phyloP scores from a whole-genome alignment of 2,113 vertebrate species.

The Cavia aperea region DNA sequence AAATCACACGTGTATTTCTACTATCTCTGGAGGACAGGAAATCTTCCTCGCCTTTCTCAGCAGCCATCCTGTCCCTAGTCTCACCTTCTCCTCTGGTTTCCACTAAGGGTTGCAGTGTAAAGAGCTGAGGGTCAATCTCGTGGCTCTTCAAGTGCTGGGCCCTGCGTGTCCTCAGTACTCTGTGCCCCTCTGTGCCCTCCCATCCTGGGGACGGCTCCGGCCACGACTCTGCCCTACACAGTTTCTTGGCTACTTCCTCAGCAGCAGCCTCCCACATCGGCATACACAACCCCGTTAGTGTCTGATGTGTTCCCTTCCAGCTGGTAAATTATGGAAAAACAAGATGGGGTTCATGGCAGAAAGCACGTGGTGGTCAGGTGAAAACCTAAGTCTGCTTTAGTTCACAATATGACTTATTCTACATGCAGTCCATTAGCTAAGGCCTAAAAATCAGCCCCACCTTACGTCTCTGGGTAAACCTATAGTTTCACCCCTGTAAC shows the following conservation, averaged over 20 bases:
- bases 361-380: background rate
- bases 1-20: background rate
- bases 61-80: background rate
- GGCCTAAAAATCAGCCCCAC: background rate
- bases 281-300: slow-evolving; percentile 50
- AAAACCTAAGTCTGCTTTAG: slow-evolving; percentile 15
- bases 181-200: background rate
- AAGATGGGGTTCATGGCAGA: slow-evolving; percentile 22
- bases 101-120: background rate
- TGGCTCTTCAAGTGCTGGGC: background rate
- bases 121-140: background rate
- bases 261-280: background rate
- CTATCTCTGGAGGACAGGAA: background rate
- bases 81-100: background rate
- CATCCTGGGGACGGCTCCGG: too few relatives aligned
- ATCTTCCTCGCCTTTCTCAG: background rate
- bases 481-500: background rate
- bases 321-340: slow-evolving; percentile 44
- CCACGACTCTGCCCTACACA: background rate
- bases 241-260: background rate
- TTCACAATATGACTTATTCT: background rate
- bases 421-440: background rate
- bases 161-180: background rate
- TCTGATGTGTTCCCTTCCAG: slow-evolving; percentile 9
- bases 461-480: background rate